phyloP scores from a whole-genome alignment of 2,113 vertebrate genomes.

The Zapornia atra region DNA sequence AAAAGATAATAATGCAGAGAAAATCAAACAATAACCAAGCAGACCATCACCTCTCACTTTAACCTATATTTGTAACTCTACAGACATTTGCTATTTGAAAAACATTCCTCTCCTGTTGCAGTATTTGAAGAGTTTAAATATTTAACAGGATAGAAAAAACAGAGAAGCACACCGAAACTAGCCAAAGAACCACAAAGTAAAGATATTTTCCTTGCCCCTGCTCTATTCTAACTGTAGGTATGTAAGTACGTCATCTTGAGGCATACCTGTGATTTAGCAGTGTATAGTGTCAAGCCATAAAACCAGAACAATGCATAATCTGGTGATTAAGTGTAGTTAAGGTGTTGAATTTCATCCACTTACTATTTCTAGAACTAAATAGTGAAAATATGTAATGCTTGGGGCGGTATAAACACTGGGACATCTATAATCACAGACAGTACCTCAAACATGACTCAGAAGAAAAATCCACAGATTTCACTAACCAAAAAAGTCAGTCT shows the following conservation, averaged over 20 bases:
- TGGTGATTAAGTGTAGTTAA: neutral
- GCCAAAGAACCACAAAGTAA: neutral
- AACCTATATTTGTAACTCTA: neutral
- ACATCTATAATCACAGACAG: neutral
- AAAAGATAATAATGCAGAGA: conserved; percentile 12
- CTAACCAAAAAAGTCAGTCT: neutral
- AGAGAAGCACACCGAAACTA: neutral
- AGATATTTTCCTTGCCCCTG: neutral
- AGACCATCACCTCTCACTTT: neutral
- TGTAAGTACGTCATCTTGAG: neutral
- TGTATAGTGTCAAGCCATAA: neutral
- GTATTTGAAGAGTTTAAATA: neutral
- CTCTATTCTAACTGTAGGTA: neutral
- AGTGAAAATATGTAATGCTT: neutral
- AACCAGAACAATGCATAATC: neutral
- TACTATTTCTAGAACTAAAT: neutral
- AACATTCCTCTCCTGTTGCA: neutral
- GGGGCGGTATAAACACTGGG: neutral
- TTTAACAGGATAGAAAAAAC: neutral
- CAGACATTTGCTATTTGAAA: neutral
- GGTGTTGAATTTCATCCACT: neutral
- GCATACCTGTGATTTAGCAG: neutral
- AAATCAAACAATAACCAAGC: neutral
- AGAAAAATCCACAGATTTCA: neutral
- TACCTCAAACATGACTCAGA: neutral